Percentiles rank a stretch among this genome's conserved stretches.
Conservation (phyloP, 37 sponge, comb jelly and placozoan genomes). For the Halisarca cf. caerulea region DNA sequence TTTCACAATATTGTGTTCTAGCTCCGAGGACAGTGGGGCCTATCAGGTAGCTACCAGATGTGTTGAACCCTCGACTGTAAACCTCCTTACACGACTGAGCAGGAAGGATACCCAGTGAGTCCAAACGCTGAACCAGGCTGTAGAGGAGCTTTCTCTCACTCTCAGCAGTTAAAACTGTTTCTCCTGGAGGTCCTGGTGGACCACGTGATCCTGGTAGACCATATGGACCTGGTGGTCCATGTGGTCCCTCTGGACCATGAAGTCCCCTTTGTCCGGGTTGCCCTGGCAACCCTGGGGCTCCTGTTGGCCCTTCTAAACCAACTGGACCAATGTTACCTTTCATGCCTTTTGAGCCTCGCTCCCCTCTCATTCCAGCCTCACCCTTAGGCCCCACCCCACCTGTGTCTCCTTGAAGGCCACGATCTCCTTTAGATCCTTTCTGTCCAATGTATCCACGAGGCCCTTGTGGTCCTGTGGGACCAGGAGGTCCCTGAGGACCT, state of each 20-base stretch:
- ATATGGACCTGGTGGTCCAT: not conserved
- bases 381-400: not conserved
- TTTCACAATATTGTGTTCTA: not conserved
- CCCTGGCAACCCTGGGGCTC: not conserved
- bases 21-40: not conserved
- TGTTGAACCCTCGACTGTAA: not conserved
- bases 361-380: not conserved
- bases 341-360: not conserved
- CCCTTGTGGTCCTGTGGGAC: not conserved
- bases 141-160: not conserved
- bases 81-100: not conserved
- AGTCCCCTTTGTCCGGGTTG: not conserved
- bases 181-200: not conserved
- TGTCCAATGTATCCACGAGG: not conserved
- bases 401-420: not conserved
- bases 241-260: not conserved
- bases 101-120: not conserved
- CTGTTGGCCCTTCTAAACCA: not conserved
- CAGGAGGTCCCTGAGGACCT: conserved; percentile 3
- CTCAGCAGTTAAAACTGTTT: not conserved
- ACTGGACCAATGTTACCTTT: not conserved
- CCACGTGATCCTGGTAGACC: not conserved
- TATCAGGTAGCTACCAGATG: not conserved
- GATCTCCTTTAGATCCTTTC: conserved; percentile 2
- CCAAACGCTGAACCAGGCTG: not conserved